Percentiles rank a stretch among this genome's conserved stretches.
These are phyloP conservation scores for Felis chaus DNA, from an alignment of 2,113 vertebrate species.

Conservation along the genomic window DNA sequence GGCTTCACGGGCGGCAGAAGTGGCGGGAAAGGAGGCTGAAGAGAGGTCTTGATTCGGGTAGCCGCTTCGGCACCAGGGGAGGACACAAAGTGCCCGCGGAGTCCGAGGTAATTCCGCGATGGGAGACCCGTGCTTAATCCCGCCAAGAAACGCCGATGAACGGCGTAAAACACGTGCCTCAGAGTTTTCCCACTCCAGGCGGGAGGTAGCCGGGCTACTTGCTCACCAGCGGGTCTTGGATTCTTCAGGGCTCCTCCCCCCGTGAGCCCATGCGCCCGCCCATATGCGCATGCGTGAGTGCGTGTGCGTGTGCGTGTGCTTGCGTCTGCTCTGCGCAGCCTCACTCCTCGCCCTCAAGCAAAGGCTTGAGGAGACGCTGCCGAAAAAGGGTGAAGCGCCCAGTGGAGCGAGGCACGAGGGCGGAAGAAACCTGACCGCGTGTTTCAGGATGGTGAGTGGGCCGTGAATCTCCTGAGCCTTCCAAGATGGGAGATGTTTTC, in stretches of 20 bases:
- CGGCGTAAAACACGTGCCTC: rapidly evolving
- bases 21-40: rapidly evolving
- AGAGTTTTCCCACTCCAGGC: not conserved
- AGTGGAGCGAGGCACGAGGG: not conserved
- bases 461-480: not conserved
- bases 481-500: not conserved
- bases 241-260: not conserved
- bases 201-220: rapidly evolving
- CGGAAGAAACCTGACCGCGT: not conserved
- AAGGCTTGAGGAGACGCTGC: rapidly evolving
- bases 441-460: not conserved
- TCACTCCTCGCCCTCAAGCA: rapidly evolving
- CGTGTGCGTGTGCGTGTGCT: not conserved
- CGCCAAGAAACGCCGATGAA: not conserved
- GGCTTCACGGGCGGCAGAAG: not conserved
- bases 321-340: not conserved
- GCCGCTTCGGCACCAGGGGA: not conserved
- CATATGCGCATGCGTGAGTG: not conserved
- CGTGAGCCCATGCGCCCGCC: not conserved
- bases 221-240: not conserved
- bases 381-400: not conserved
- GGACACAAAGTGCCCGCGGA: not conserved
- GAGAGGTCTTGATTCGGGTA: not conserved
- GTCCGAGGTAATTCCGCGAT: not conserved
- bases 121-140: not conserved